phyloP scores from a whole-genome alignment of 2,797 vertebrate species.

The Sciurus vulgaris region DNA sequence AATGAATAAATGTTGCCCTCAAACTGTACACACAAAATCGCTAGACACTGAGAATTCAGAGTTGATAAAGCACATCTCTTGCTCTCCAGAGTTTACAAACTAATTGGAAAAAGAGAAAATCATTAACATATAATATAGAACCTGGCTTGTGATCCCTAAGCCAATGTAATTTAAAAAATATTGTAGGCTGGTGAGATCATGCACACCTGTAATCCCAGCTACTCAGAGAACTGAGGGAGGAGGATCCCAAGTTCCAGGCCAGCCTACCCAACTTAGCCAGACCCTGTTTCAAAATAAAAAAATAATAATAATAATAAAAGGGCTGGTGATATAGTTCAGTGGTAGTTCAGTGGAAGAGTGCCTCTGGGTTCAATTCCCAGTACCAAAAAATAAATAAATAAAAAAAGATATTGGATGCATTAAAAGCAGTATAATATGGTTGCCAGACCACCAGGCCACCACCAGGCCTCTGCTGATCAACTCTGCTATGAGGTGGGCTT shows the following conservation, averaged over 20 bases:
- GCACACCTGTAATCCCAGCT: background rate
- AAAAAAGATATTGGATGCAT: background rate
- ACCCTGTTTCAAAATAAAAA: background rate
- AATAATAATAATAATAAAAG: background rate
- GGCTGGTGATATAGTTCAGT: background rate
- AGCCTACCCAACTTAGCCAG: background rate
- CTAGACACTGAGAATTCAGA: background rate
- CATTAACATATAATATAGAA: background rate
- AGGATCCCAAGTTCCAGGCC: background rate
- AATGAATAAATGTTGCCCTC: background rate
- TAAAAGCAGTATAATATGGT: background rate
- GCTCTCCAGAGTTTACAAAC: background rate
- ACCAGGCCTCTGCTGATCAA: background rate
- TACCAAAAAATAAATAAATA: no score
- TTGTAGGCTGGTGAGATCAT: background rate
- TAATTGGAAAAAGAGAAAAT: background rate
- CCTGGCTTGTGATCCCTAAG: background rate
- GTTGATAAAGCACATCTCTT: background rate
- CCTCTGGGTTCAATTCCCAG: background rate
- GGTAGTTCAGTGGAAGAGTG: no score
- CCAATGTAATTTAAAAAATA: background rate
- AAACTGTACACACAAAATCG: background rate
- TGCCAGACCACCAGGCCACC: no score
- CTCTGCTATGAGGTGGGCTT: background rate
- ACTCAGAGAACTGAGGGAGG: background rate